These are phyloP conservation scores for Takifugu bimaculatus DNA, from an alignment of 2,113 vertebrate species.

Conservation along the genomic window DNA sequence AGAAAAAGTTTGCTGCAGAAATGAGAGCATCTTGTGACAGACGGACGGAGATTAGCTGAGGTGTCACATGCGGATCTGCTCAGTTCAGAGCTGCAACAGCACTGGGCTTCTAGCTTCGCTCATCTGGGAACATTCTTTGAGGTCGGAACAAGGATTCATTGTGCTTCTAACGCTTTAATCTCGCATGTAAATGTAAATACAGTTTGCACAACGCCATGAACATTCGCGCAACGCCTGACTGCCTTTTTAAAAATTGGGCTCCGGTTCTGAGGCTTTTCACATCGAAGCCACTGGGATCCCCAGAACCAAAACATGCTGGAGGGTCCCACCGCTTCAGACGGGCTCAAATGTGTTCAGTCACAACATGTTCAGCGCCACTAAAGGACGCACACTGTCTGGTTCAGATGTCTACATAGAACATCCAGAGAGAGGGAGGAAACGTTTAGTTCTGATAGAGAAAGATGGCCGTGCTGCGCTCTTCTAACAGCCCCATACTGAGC, in stretches of 20 bases:
- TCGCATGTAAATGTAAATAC: conserved; percentile 1
- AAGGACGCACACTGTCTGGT: too few species aligned
- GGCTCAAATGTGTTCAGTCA: too few species aligned
- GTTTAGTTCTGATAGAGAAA: not conserved
- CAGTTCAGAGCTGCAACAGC: not conserved
- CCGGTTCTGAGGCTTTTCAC: too few species aligned
- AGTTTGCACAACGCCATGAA: not conserved
- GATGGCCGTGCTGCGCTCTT: conserved; percentile 7
- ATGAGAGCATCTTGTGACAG: conserved; percentile 21
- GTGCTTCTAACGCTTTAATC: conserved; percentile 11
- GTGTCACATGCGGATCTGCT: conserved; percentile 10
- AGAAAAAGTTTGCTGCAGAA: not conserved
- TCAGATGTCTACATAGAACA: too few species aligned
- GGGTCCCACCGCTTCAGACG: too few species aligned
- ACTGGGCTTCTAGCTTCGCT: too few species aligned
- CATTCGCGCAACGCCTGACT: too few species aligned
- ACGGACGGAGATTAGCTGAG: not conserved
- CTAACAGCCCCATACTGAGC: conserved; percentile 55
- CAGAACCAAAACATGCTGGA: too few species aligned
- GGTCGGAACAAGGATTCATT: conserved; percentile 6
- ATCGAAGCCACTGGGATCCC: too few species aligned
- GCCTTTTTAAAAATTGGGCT: not conserved
- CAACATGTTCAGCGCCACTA: too few species aligned
- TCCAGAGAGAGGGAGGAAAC: not conserved
- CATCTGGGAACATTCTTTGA: too few species aligned